Evolutionary conservation across 1,140 invertebrate genomes (phyloP).

Genomic region (Atta cephalotes): DNA sequence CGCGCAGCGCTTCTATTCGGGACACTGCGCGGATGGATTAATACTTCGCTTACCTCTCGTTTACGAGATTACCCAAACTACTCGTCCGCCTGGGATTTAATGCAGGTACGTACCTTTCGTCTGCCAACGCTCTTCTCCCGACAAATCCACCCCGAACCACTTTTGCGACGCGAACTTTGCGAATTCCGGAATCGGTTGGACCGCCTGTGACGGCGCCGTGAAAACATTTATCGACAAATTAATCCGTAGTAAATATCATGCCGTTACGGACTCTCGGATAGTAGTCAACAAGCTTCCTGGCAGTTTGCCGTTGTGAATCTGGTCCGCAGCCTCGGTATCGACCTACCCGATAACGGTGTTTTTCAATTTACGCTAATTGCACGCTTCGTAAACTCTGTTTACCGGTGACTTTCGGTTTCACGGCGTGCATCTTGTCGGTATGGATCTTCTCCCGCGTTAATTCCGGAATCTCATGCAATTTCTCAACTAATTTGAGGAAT

Average conservation of each 20-base stretch:
- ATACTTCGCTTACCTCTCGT: slow-evolving; percentile 79
- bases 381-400: slow-evolving; percentile 47
- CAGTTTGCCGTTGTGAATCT: slow-evolving; percentile 60
- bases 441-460: slow-evolving; percentile 9
- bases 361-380: slow-evolving; percentile 67
- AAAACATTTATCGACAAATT: slow-evolving; percentile 67
- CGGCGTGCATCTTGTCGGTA: slow-evolving; percentile 1
- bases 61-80: slow-evolving; percentile 78
- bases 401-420: slow-evolving; percentile 45
- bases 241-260: slow-evolving; percentile 56
- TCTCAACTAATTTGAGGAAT: slow-evolving; percentile 43
- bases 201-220: slow-evolving; percentile 41
- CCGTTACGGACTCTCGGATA: slow-evolving; percentile 17
- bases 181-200: slow-evolving; percentile 15
- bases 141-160: not conserved
- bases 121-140: not conserved
- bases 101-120: slow-evolving; percentile 67
- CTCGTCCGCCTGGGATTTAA: slow-evolving; percentile 75
- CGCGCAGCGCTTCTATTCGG: slow-evolving; percentile 66
- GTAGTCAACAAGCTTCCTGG: slow-evolving; percentile 55
- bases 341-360: slow-evolving; percentile 67
- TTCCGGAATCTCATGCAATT: slow-evolving; percentile 18
- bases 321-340: slow-evolving; percentile 60
- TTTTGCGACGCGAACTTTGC: slow-evolving; percentile 24
- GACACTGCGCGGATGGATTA: slow-evolving; percentile 76